Percentiles rank a stretch among this genome's conserved stretches.
These are phyloP conservation scores for Diarsia dahlii DNA, from an alignment of 2,888 invertebrate species.

Conservation along the genomic window DNA sequence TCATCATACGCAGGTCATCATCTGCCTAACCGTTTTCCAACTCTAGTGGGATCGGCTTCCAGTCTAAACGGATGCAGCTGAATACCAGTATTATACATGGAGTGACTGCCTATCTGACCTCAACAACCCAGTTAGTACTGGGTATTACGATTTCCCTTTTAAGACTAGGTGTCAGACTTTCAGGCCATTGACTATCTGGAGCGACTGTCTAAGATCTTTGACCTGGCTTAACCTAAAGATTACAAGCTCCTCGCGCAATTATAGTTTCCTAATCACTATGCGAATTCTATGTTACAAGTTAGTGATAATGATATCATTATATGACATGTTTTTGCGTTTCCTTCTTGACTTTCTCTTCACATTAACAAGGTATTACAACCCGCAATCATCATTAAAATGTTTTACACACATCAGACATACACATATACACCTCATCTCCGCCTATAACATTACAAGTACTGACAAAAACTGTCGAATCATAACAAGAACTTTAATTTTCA, in stretches of 20 bases:
- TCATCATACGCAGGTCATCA: too few species aligned
- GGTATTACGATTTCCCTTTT: too few species aligned
- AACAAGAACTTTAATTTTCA: constrained; percentile 76
- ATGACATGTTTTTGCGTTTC: constrained; percentile 10
- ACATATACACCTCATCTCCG: not conserved
- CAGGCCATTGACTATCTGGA: too few species aligned
- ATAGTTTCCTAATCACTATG: not conserved
- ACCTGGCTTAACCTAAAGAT: too few species aligned
- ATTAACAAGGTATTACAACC: constrained; percentile 23
- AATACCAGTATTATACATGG: too few species aligned
- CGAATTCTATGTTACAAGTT: not conserved
- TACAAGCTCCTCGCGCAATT: not conserved
- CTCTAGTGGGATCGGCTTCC: too few species aligned
- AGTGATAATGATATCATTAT: not conserved
- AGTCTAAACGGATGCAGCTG: too few species aligned
- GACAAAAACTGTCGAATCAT: constrained; percentile 58
- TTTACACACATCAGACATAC: constrained; percentile 45
- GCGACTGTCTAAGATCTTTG: too few species aligned
- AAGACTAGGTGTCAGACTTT: too few species aligned
- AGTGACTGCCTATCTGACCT: too few species aligned
- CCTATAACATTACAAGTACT: constrained; percentile 41
- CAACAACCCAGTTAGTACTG: too few species aligned
- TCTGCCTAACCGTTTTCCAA: too few species aligned
- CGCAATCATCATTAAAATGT: constrained; percentile 44
- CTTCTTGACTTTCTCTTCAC: not conserved